phyloP scores from a whole-genome alignment of 2,797 vertebrate genomes.

The Xiphophorus birchmanni region DNA sequence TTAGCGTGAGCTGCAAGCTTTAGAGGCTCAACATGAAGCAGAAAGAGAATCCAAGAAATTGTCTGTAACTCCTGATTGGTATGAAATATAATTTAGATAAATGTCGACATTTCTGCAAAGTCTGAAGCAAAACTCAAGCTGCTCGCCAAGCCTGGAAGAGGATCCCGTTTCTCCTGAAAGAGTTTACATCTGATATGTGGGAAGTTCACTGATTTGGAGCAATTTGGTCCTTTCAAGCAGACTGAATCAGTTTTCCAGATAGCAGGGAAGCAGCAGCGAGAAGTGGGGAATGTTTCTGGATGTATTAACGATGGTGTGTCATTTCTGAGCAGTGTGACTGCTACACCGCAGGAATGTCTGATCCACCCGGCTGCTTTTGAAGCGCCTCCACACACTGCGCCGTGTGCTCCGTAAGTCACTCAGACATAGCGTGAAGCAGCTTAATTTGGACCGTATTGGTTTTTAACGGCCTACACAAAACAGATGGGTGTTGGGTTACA shows the following conservation, averaged over 20 bases:
- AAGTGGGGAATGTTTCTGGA: background rate
- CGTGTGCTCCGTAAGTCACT: conserved; percentile 49
- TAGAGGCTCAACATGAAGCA: conserved; percentile 2
- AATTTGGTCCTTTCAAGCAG: background rate
- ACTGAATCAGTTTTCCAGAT: background rate
- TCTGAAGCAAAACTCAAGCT: conserved; percentile 21
- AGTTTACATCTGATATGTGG: conserved; percentile 8
- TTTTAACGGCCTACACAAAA: conserved; percentile 72
- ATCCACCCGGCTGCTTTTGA: conserved; percentile 37
- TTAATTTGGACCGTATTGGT: conserved; percentile 70
- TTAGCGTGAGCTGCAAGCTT: conserved; percentile 9
- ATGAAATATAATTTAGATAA: conserved; percentile 23
- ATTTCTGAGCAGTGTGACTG: conserved; percentile 11
- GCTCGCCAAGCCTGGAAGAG: conserved; percentile 10
- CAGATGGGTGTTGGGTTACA: conserved; percentile 68
- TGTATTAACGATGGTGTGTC: conserved; percentile 1
- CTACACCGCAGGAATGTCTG: conserved; percentile 44
- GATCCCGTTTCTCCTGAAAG: background rate
- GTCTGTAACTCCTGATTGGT: background rate
- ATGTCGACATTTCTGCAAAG: conserved; percentile 5
- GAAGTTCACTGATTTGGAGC: background rate
- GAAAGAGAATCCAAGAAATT: background rate
- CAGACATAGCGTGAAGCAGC: conserved; percentile 67
- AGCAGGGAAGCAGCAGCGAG: background rate
- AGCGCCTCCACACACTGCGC: conserved; percentile 40